Percentiles rank a stretch among this genome's conserved stretches.
Conservation (phyloP, 2,113 vertebrate species). For the Junco hyemalis region DNA sequence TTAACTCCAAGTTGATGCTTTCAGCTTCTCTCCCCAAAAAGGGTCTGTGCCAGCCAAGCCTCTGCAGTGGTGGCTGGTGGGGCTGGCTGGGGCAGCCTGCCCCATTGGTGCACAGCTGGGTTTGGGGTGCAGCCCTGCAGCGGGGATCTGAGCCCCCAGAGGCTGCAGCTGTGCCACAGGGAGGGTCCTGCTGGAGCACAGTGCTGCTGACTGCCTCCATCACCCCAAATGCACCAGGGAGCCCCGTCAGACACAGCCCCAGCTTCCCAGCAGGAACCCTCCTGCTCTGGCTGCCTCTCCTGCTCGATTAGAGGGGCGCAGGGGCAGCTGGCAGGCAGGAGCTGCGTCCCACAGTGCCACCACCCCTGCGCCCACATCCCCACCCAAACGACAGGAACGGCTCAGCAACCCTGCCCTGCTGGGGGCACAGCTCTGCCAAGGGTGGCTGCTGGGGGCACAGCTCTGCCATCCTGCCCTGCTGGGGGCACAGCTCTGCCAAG, state of each 20-base stretch:
- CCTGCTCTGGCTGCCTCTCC: not conserved
- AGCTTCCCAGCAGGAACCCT: not conserved
- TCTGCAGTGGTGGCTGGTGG: fast-evolving
- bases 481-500: not conserved
- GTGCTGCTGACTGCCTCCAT: not conserved
- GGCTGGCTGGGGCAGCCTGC: not conserved
- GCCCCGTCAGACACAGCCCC: not conserved
- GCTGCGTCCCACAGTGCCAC: no score
- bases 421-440: not conserved
- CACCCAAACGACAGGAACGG: not conserved
- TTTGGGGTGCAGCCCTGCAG: not conserved
- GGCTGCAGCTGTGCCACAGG: not conserved
- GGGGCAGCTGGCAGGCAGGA: not conserved
- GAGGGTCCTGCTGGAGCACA: not conserved
- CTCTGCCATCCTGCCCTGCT: fast-evolving
- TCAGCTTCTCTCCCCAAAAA: not conserved
- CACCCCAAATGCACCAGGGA: not conserved
- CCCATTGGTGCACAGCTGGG: fast-evolving
- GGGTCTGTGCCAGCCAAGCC: not conserved
- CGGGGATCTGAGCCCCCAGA: not conserved
- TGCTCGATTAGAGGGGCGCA: not conserved
- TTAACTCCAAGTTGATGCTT: not conserved
- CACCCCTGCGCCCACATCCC: not conserved
- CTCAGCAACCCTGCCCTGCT: fast-evolving
- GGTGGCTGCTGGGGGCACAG: not conserved